phyloP scores from a whole-genome alignment of 2,888 invertebrate species.

The Cataglyphis rosenhaueri region DNA sequence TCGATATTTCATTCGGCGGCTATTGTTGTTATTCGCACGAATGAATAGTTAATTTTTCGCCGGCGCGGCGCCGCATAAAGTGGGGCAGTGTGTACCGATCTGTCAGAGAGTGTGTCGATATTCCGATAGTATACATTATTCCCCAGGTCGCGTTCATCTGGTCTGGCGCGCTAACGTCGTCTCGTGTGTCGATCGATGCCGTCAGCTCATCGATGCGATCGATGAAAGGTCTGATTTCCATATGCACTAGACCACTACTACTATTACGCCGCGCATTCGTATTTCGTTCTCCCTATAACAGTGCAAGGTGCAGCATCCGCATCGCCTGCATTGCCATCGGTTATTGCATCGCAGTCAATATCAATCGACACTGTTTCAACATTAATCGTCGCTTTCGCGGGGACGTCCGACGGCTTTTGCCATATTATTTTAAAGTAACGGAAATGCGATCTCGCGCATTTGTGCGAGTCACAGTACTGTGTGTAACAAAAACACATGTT shows the following conservation, averaged over 20 bases:
- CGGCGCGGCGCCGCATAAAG: constrained; percentile 61
- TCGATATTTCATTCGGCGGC: constrained; percentile 61
- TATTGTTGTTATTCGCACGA: constrained; percentile 54
- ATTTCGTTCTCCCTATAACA: constrained; percentile 54
- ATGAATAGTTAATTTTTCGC: constrained; percentile 70
- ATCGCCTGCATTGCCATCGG: constrained; percentile 34
- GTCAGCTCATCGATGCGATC: constrained; percentile 56
- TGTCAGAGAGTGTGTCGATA: constrained; percentile 59
- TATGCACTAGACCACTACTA: constrained; percentile 50
- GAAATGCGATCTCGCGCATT: neutral
- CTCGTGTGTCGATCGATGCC: constrained; percentile 61
- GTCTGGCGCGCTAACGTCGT: constrained; percentile 30
- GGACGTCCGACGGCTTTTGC: constrained; percentile 4
- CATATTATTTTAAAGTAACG: constrained; percentile 45
- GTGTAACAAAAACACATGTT: constrained; percentile 18
- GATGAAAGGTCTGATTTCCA: constrained; percentile 75
- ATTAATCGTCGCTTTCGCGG: constrained; percentile 1
- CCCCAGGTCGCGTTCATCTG: constrained; percentile 30
- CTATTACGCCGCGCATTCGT: constrained; percentile 61
- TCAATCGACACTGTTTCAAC: constrained; percentile 62
- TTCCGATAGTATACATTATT: constrained; percentile 62
- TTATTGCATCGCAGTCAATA: constrained; percentile 52
- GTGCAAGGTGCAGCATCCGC: constrained; percentile 32
- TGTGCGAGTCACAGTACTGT: neutral
- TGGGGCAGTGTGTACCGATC: constrained; percentile 74